phyloP scores from a whole-genome alignment of 92 coral and sea anemone genomes.

The Ricordea florida region DNA sequence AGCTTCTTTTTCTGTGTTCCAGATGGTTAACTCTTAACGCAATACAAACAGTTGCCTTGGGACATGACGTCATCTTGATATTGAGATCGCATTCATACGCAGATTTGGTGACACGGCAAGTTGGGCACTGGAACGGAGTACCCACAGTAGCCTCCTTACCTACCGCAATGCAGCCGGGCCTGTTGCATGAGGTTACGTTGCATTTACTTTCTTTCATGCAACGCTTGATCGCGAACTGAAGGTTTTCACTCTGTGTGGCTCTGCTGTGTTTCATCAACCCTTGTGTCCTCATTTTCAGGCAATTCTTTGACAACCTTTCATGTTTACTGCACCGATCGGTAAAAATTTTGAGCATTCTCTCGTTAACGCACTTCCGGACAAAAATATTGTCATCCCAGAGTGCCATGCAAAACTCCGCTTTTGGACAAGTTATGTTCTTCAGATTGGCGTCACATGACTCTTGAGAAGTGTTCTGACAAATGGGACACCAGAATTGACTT shows the following conservation, averaged over 20 bases:
- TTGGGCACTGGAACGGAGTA: constrained; percentile 10
- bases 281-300: too few species aligned
- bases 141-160: neutral
- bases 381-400: neutral
- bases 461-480: neutral
- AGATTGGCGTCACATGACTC: neutral
- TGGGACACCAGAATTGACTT: constrained; percentile 42
- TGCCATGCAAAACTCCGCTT: constrained; percentile 6
- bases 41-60: neutral
- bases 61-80: neutral
- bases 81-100: constrained; percentile 3
- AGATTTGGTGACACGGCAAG: neutral
- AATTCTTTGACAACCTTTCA: too few species aligned
- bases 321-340: too few species aligned
- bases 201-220: neutral
- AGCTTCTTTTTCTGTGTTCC: too few species aligned
- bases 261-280: too few species aligned
- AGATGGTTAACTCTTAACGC: neutral
- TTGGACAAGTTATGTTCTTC: constrained; percentile 1
- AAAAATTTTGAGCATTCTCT: neutral
- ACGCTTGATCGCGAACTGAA: too few species aligned
- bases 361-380: constrained; percentile 14
- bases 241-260: too few species aligned
- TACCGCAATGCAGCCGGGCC: neutral
- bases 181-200: neutral